Base-by-base conservation (phyloP, 2,888 invertebrate genomes). In the Plebejus anna region DNA sequence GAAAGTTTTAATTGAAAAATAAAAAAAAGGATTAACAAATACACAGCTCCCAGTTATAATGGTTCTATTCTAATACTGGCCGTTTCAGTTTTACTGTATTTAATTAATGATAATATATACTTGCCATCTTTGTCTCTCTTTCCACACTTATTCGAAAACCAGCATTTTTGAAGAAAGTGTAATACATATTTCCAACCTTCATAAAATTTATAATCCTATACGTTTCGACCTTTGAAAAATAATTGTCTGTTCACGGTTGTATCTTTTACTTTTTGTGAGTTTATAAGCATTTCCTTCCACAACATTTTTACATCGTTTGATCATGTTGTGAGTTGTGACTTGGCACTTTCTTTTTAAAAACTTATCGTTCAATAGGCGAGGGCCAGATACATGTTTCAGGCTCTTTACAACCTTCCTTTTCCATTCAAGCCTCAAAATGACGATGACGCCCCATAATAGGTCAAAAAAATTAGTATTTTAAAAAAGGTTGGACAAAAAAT, bases 1-100 rank as follows among this genome's bases (percentile, higher is more conserved):
- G 75, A 83, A 86, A 88, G 82, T 88, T 88, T 85, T 86, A 87
- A 88, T 86, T 84, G 84, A 83, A 84, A 84, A 84, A 84, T 84
- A 85, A 84, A 84, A 59, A 47, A 82, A 80, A 80, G 80, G 81
- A 81, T 76, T 76, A 78, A 79, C 78, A 79, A 73, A 55, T 73
- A 73, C 55, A 77, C 32, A 28, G 55, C 73, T 73, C 73, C 4
- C 47, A 2, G 51, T 51, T 4, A 47, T 72, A 47, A 72, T 28
- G 47, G 28, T 32, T 72, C 47, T 22, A 22, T 47, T 73, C 73
- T 73, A 22, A 22, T 22, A 6, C 51, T 2, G 28, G 7, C 2
- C 11, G 6, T 32, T 73, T 28, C 4, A 73, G 32, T 55, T 51
- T 73, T 47, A 16, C 47, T 22, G 1, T 9, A 28, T 22, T 61